Evolutionary conservation across 2,113 vertebrate genomes (phyloP).

Genomic region (Mirounga angustirostris): DNA sequence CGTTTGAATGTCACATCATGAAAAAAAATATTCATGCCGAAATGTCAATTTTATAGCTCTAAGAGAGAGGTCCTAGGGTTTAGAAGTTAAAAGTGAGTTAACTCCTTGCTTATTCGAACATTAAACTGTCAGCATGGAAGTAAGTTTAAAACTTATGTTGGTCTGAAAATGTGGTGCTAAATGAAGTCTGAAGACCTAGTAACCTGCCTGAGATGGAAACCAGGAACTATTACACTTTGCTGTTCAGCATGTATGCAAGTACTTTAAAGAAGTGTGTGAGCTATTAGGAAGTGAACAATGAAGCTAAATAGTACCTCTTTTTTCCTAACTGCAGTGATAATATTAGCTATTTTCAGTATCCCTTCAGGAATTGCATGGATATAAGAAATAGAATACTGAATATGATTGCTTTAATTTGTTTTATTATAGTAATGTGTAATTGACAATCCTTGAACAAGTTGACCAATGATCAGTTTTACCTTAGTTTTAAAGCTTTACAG

Average conservation of each 20-base stretch:
- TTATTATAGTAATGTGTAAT: background rate
- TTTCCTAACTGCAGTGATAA: background rate
- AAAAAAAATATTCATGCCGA: conserved; percentile 72
- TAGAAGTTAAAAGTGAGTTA: conserved; percentile 87
- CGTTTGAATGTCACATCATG: conserved; percentile 71
- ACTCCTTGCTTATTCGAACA: conserved; percentile 84
- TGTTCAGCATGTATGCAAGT: conserved; percentile 53
- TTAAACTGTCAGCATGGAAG: conserved; percentile 88
- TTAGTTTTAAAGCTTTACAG: background rate
- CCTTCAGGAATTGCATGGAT: background rate
- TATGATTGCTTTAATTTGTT: background rate
- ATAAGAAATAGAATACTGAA: conserved; percentile 38
- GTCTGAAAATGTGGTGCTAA: conserved; percentile 82
- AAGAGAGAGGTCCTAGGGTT: conserved; percentile 80
- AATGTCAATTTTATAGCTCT: conserved; percentile 78
- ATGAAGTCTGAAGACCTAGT: conserved; percentile 86
- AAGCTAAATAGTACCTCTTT: conserved; percentile 49
- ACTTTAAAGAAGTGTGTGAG: background rate
- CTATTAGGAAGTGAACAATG: background rate
- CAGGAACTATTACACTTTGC: conserved; percentile 63
- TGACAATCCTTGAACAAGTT: background rate
- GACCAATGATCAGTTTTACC: background rate
- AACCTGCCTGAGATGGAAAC: conserved; percentile 80
- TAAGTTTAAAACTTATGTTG: conserved; percentile 84
- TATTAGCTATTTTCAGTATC: conserved; percentile 13